Evolutionary conservation across 2,113 vertebrate genomes (phyloP).

Genomic region (Pithys albifrons): DNA sequence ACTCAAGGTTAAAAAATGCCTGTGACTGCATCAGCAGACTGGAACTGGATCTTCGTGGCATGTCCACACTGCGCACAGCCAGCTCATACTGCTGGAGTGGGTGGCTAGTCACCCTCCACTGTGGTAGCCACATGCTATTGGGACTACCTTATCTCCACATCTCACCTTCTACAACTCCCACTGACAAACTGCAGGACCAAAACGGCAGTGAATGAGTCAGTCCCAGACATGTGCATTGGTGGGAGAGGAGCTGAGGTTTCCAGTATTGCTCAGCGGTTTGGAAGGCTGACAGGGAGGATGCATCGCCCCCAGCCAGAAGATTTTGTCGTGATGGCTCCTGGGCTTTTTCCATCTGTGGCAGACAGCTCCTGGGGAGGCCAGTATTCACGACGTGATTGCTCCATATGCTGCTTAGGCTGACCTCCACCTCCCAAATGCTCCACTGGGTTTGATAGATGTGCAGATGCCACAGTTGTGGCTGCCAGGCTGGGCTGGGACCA

Average conservation of each 20-base stretch:
- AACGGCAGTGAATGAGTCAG: not conserved
- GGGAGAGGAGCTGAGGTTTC: not conserved
- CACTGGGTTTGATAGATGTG: not conserved
- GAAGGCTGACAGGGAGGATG: not conserved
- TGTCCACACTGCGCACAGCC: not conserved
- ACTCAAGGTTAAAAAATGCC: not conserved
- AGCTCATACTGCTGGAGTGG: not conserved
- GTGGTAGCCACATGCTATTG: not conserved
- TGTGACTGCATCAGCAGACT: not conserved
- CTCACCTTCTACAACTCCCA: not conserved
- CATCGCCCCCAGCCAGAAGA: not conserved
- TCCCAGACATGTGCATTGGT: rapidly evolving
- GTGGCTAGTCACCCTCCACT: not conserved
- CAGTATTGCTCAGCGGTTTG: slow-evolving; percentile 1
- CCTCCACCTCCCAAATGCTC: not conserved
- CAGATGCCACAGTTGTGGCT: not conserved
- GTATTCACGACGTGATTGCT: not conserved
- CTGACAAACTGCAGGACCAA: not conserved
- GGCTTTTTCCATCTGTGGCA: slow-evolving; percentile 37
- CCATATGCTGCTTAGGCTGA: slow-evolving; percentile 48
- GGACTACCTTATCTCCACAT: not conserved
- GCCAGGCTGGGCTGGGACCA: not conserved
- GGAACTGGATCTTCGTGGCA: not conserved
- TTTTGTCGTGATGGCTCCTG: slow-evolving; percentile 21
- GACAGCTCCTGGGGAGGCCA: not conserved